phyloP scores from a whole-genome alignment of 2,888 invertebrate genomes.

The Brachyopa scutellaris region DNA sequence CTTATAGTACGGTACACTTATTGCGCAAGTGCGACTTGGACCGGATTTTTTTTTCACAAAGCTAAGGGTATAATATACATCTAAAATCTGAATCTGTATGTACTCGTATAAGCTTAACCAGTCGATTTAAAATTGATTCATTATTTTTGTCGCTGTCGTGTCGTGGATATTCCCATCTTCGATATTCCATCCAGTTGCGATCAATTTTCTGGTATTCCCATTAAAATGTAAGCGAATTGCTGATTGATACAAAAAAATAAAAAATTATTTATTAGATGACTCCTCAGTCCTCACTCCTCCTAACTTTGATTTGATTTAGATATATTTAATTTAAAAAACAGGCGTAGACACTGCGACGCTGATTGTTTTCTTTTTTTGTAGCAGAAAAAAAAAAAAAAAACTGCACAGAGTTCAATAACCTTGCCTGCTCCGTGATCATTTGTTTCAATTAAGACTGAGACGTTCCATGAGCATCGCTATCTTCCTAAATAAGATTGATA shows the following conservation, averaged over 20 bases:
- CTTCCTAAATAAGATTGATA: no score
- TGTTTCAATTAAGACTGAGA: slow-evolving; percentile 1
- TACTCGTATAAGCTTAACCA: no score
- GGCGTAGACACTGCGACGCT: background rate
- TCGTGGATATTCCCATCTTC: background rate
- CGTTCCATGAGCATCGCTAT: background rate
- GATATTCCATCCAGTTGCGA: no score
- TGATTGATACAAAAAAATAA: background rate
- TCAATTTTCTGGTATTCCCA: slow-evolving; percentile 5
- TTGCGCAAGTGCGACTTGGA: no score
- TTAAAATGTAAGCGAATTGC: background rate
- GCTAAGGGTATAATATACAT: no score
- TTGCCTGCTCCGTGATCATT: background rate
- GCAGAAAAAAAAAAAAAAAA: background rate
- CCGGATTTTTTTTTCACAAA: no score
- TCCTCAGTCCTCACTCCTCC: background rate
- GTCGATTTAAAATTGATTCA: no score
- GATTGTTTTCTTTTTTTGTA: background rate
- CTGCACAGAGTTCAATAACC: background rate
- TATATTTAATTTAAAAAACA: background rate
- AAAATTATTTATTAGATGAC: background rate
- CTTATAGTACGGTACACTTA: no score
- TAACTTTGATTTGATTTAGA: background rate
- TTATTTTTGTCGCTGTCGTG: background rate
- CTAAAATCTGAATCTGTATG: background rate